Evolutionary conservation across 2,888 invertebrate species (phyloP), one percentile per base, ranked within the genome.

Genomic region (Furcula furcula): DNA sequence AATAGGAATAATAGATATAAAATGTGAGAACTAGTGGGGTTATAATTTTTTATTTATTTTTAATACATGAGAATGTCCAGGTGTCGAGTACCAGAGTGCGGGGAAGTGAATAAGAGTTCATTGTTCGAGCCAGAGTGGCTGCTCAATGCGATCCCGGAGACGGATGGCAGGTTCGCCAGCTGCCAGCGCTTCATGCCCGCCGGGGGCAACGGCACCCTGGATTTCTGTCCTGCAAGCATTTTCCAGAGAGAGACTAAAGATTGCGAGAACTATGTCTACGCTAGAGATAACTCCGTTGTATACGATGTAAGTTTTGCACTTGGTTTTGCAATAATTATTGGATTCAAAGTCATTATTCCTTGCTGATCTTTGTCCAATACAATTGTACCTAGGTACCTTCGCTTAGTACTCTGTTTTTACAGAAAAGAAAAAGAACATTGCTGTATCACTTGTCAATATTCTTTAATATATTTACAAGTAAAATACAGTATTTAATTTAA

Each of bases 1-100:
- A n/a, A n/a, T n/a, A n/a, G n/a, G n/a, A n/a, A n/a, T n/a, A n/a
- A n/a, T n/a, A n/a, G n/a, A n/a, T n/a, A n/a, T n/a, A n/a, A n/a
- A n/a, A n/a, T n/a, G n/a, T n/a, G n/a, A n/a, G n/a, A n/a, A n/a
- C n/a, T n/a, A n/a, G n/a, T n/a, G n/a, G n/a, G n/a, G n/a, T n/a
- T n/a, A n/a, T n/a, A n/a, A n/a, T n/a, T n/a, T n/a, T n/a, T n/a
- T n/a, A n/a, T n/a, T n/a, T n/a, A n/a, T n/a, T n/a, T n/a, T n/a
- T n/a, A n/a, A n/a, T n/a, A n/a, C n/a, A n/a, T n/a, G n/a, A n/a
- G 4, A 11, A 3, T 23, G 12, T 11, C 1, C 42, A 91, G 91
- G 54, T 91, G 91, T 51, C 69, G 67, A 20, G 75, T 91, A 21
- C 78, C 84, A 1, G 90, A 90, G 58, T 91, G 91, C 48, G 91